Conservation (phyloP, 2,797 vertebrate species). For the Pachyuromys duprasi region DNA sequence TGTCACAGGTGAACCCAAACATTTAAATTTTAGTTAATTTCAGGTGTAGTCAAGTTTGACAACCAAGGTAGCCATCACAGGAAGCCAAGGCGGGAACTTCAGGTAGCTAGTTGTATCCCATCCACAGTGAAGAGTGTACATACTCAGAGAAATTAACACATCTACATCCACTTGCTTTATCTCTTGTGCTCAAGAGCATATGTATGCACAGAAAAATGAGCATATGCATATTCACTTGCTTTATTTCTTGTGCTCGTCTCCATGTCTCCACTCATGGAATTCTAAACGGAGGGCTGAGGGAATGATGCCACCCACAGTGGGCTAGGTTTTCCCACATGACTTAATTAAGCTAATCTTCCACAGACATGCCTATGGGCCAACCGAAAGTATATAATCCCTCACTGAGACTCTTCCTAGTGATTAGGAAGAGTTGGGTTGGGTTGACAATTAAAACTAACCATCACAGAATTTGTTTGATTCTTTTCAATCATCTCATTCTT, state of each 20-base stretch:
- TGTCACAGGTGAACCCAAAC: not conserved
- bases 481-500: not conserved
- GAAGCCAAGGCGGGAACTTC: not conserved
- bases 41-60: not conserved
- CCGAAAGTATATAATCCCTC: not conserved
- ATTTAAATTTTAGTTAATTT: not conserved
- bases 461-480: not conserved
- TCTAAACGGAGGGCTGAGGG: not conserved
- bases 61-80: not conserved
- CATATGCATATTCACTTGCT: not conserved
- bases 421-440: no score
- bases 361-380: not conserved
- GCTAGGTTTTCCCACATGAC: not conserved
- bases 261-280: no score
- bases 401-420: not conserved
- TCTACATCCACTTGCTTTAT: not conserved
- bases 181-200: not conserved
- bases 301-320: no score
- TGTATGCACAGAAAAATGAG: no score
- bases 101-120: not conserved
- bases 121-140: not conserved
- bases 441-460: not conserved
- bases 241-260: not conserved
- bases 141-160: not conserved
- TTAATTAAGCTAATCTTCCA: not conserved